Percentiles rank a stretch among this genome's conserved stretches.
phyloP scores from a whole-genome alignment of 2,113 vertebrate species.

The Elephantulus edwardii region DNA sequence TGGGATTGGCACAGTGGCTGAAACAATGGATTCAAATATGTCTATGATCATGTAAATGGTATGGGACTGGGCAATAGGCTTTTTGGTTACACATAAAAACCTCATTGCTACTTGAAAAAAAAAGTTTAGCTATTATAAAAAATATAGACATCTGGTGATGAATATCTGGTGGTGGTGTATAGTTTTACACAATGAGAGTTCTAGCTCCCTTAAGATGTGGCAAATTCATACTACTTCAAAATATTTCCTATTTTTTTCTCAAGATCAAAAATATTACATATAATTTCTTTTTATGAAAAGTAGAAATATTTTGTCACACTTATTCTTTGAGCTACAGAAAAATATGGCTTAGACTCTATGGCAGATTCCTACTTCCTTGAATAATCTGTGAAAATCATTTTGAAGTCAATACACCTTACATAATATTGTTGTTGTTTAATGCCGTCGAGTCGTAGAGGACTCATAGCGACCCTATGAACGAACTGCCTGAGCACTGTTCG shows the following conservation, averaged over 20 bases:
- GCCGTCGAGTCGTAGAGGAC: no score
- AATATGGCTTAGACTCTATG: not conserved
- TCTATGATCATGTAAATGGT: no score
- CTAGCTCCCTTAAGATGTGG: not conserved
- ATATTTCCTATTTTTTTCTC: not conserved
- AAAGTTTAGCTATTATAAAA: not conserved
- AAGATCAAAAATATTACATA: not conserved
- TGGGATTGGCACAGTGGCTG: no score
- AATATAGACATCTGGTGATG: not conserved
- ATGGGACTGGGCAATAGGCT: no score
- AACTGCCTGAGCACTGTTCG: no score
- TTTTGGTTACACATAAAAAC: no score
- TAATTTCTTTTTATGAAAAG: conserved; percentile 10
- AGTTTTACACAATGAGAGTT: not conserved
- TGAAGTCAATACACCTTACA: not conserved
- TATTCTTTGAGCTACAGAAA: not conserved
- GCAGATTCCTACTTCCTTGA: not conserved
- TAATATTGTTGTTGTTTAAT: no score
- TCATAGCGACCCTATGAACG: no score
- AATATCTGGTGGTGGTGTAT: not conserved
- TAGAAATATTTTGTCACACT: conserved; percentile 16
- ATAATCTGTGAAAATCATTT: conserved; percentile 20
- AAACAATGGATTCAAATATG: no score
- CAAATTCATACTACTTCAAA: not conserved
- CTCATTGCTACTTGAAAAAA: not conserved